Base-by-base conservation (phyloP, 2,113 vertebrate genomes). In the Gopherus evgoodei region DNA sequence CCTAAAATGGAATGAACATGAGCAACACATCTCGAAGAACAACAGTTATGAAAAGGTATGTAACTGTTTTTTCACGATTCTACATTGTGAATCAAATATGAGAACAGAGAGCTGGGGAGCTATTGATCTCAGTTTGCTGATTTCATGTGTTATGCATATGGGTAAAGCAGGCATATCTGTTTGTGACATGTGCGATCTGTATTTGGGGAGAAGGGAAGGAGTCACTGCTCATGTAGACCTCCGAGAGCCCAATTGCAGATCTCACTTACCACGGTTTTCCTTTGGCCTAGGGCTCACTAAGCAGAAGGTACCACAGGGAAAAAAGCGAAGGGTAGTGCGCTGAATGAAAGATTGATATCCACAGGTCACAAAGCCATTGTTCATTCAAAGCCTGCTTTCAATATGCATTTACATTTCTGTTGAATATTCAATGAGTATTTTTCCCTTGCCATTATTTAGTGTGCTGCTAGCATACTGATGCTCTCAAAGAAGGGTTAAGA, bases 391-490 rank as follows among this genome's bases (percentile, higher is more conserved):
- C 83, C 59, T 75, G 12, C 62, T 94, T 91, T 91, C 90, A 82
- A 44, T 88, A 49, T 1, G 65, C 4, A 44, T 93, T 90, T 94
- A 56, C 8, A 27, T 91, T 93, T 90, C 19, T 90, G 38, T 78
- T 95, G 44, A 94, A 79, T 87, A 47, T 35, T 88, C 57, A 89
- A 8, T 83, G 89, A 90, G 69, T 75, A 2, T 94, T 95, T 95
- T 91, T 24, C 14, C 25, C n/a, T 24, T 44, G 38, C 69, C 95
- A 0, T 84, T 94, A 88, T 91, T 72, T 94, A 57, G 13, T 91
- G 79, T 83, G 11, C 87, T 90, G 11, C 2, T 95, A 90, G 57
- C 24, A 56, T 83, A 44, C 17, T 82, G 49, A 53, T 88, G 56
- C 47, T 87, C 44, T 92, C 84, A 91, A 86, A 96, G 87, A 90